Evolutionary conservation across 1,140 invertebrate species (phyloP).

Genomic region (Kradibia gibbosae): DNA sequence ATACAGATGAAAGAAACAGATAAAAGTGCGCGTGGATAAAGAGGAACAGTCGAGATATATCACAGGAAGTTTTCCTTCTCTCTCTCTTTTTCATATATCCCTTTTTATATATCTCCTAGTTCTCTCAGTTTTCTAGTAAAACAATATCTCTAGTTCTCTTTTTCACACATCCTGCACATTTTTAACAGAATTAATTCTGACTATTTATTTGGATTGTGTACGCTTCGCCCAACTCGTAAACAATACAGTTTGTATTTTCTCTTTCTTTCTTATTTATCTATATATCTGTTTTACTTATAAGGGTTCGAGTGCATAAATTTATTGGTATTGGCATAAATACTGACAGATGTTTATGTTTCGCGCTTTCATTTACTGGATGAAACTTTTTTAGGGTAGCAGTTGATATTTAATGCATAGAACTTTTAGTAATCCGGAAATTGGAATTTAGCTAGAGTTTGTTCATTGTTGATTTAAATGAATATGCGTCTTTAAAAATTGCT

Average conservation of each 20-base stretch:
- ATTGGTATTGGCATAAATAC: background rate
- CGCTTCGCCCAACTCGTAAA: slow-evolving; percentile 59
- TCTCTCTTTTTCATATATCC: background rate
- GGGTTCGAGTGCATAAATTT: background rate
- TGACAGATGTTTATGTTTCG: background rate
- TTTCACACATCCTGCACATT: too few relatives aligned
- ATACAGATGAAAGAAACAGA: background rate
- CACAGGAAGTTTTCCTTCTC: background rate
- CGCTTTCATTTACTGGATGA: background rate
- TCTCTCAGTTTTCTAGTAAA: too few relatives aligned
- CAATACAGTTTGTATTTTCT: slow-evolving; percentile 20
- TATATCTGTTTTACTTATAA: slow-evolving; percentile 4
- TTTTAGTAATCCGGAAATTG: background rate
- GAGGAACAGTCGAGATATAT: background rate
- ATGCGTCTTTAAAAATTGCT: background rate
- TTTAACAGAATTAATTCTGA: slow-evolving; percentile 65
- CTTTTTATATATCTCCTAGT: slow-evolving; percentile 13
- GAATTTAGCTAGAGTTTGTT: background rate
- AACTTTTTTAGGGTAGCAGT: background rate
- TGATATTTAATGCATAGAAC: background rate
- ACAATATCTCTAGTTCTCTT: too few relatives aligned
- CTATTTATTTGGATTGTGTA: slow-evolving; percentile 66
- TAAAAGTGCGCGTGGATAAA: background rate
- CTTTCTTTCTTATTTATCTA: slow-evolving; percentile 33
- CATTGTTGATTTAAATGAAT: background rate